These are phyloP conservation scores for Pelochelys cantorii DNA, from an alignment of 2,797 vertebrate genomes.

Conservation along the genomic window DNA sequence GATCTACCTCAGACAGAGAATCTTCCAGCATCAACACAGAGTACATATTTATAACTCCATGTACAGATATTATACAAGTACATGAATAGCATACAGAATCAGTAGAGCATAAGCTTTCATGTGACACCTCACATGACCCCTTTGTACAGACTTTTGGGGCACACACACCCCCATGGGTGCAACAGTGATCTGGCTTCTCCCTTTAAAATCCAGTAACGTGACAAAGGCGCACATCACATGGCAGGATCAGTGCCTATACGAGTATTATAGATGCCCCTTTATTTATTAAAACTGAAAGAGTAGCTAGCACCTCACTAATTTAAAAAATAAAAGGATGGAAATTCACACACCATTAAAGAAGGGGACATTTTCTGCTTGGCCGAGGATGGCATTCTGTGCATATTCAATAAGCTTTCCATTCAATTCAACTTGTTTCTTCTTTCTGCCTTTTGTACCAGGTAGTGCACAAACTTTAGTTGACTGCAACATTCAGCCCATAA, in stretches of 20 bases:
- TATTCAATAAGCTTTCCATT: not conserved
- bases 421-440: not conserved
- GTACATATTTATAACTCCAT: too few relatives aligned
- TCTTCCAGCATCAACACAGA: too few relatives aligned
- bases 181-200: too few relatives aligned
- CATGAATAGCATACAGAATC: too few relatives aligned
- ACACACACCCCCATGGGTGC: too few relatives aligned
- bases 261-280: fast-evolving
- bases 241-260: not conserved
- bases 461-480: not conserved
- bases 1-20: too few relatives aligned
- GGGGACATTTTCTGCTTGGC: not conserved
- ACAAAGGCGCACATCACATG: not conserved
- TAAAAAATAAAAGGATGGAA: slow-evolving; percentile 1
- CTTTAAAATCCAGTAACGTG: too few relatives aligned
- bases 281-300: not conserved
- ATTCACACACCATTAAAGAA: not conserved
- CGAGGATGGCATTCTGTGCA: not conserved
- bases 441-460: not conserved
- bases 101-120: too few relatives aligned
- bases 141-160: too few relatives aligned
- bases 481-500: not conserved
- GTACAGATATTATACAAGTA: too few relatives aligned
- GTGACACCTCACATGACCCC: too few relatives aligned
- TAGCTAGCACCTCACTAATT: not conserved